Evolutionary conservation across 2,113 vertebrate species (phyloP).

Genomic region (Sus scrofa): T2T-Sscrofa CM000812.6:267627001-267627500

Average conservation of each 20-base stretch:
- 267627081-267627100: constrained; percentile 54
- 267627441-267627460: background rate
- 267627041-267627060: constrained; percentile 52
- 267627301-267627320: background rate
- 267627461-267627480: background rate
- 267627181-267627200: background rate
- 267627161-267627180: constrained; percentile 20
- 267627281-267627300: constrained; percentile 36
- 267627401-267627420: background rate
- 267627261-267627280: constrained; percentile 2
- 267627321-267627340: background rate
- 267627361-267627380: background rate
- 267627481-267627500: background rate
- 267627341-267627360: background rate
- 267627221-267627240: background rate
- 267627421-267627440: background rate
- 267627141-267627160: constrained; percentile 33
- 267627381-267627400: background rate
- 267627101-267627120: constrained; percentile 41
- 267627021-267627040: constrained; percentile 55
- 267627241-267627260: constrained; percentile 22
- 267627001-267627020: background rate
- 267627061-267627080: constrained; percentile 26
- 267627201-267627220: background rate
- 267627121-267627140: background rate